A percentile compares a stretch with the other conserved stretches of the same genome.
Evolutionary conservation across 2,797 vertebrate species (phyloP).

Genomic region (Schizopygopsis pylzovi): DNA sequence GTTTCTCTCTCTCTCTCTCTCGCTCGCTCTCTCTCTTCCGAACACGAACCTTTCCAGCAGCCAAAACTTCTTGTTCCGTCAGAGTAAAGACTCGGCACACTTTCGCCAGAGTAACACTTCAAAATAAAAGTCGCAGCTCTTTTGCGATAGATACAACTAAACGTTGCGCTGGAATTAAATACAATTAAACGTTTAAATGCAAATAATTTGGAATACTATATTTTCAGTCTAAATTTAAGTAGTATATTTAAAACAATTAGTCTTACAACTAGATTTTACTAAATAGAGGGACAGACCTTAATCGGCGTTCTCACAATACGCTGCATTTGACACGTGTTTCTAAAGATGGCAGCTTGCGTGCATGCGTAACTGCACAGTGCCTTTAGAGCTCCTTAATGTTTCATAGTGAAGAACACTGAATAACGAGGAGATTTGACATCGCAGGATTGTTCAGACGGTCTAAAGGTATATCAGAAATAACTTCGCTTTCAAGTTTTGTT

Average conservation of each 20-base stretch:
- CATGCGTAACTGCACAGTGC: background rate
- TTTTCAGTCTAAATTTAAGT: background rate
- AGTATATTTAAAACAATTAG: background rate
- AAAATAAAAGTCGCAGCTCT: conserved; percentile 38
- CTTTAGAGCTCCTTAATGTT: background rate
- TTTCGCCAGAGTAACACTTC: background rate
- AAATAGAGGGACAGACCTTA: background rate
- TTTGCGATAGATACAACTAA: background rate
- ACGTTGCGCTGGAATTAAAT: background rate
- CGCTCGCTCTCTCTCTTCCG: background rate
- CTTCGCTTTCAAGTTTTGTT: background rate
- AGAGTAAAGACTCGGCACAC: background rate
- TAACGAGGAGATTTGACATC: background rate
- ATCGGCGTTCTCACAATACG: background rate
- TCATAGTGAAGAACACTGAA: background rate
- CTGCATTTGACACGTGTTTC: conserved; percentile 45
- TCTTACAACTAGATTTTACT: background rate
- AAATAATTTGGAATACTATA: background rate
- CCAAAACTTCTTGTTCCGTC: conserved; percentile 30
- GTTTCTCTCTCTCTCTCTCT: background rate
- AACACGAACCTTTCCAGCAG: background rate
- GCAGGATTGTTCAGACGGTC: conserved; percentile 2
- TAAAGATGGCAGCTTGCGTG: conserved; percentile 48
- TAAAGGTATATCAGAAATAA: background rate
- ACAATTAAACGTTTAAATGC: background rate